These are phyloP conservation scores for Thaumetopoea pityocampa DNA, from an alignment of 1,140 invertebrate genomes.

Conservation along the genomic window DNA sequence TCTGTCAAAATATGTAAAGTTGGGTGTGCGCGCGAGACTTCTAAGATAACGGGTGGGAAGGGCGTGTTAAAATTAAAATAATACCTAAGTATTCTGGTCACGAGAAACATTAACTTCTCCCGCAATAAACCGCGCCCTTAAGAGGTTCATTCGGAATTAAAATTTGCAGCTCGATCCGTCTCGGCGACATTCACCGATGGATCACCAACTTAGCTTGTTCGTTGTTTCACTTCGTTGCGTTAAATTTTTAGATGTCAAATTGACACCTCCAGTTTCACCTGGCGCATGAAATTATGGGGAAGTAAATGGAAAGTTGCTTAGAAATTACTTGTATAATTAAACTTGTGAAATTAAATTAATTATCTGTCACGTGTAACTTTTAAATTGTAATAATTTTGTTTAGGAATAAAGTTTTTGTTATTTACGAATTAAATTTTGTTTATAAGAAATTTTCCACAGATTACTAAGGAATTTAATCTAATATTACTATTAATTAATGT, in stretches of 20 bases:
- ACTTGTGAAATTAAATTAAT: too few relatives aligned
- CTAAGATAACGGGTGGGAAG: conserved; percentile 37
- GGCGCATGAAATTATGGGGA: too few relatives aligned
- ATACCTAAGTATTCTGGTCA: conserved; percentile 71
- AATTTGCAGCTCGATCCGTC: conserved; percentile 69
- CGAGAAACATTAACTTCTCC: conserved; percentile 70
- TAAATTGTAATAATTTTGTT: too few relatives aligned
- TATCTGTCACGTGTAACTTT: too few relatives aligned
- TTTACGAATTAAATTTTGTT: too few relatives aligned
- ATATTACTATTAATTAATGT: too few relatives aligned
- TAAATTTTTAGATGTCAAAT: conserved; percentile 4
- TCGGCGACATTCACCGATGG: conserved; percentile 59
- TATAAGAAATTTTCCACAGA: too few relatives aligned
- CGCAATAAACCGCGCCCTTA: conserved; percentile 69
- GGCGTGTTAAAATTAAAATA: conserved; percentile 67
- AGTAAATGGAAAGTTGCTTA: too few relatives aligned
- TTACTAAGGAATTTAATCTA: too few relatives aligned
- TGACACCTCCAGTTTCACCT: conserved; percentile 1
- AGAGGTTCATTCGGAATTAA: conserved; percentile 70
- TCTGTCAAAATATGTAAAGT: conserved; percentile 70
- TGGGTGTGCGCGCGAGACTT: conserved; percentile 40
- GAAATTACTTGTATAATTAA: too few relatives aligned
- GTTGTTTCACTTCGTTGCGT: conserved; percentile 51
- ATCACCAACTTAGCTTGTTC: conserved; percentile 56
- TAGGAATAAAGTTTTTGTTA: too few relatives aligned